phyloP scores from a whole-genome alignment of 2,113 vertebrate species.

The Laticauda colubrina region DNA sequence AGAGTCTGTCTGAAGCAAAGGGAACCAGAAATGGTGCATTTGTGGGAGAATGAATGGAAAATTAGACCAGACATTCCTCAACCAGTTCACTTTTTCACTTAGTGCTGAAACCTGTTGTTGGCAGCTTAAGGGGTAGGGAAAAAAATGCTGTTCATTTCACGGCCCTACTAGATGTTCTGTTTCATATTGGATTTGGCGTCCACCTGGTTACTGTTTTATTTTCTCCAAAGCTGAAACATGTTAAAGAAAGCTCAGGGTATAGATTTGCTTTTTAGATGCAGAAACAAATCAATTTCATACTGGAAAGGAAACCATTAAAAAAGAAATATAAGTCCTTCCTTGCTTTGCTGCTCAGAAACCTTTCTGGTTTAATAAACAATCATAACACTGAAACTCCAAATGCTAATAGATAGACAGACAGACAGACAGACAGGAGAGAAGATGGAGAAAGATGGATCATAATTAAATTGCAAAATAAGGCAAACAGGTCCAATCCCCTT shows the following conservation, averaged over 20 bases:
- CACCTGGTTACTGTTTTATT: background rate
- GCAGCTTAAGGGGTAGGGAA: background rate
- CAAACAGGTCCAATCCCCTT: background rate
- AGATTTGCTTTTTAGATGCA: background rate
- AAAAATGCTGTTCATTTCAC: background rate
- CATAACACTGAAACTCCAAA: background rate
- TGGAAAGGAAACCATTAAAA: background rate
- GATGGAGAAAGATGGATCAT: too few relatives aligned
- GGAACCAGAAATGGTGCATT: background rate
- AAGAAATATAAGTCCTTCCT: background rate
- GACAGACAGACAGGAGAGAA: background rate
- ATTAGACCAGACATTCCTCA: background rate
- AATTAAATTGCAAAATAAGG: background rate
- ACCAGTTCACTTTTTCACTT: background rate
- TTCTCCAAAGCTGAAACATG: too few relatives aligned
- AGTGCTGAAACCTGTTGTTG: background rate
- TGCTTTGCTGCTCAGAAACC: background rate
- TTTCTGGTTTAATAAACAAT: background rate
- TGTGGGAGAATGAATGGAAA: background rate
- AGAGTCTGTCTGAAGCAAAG: background rate
- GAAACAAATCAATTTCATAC: background rate
- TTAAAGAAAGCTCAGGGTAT: background rate
- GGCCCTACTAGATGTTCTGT: background rate
- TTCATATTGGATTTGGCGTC: background rate
- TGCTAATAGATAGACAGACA: background rate